Evolutionary conservation across 2,113 vertebrate species (phyloP).

Genomic region (Nansenia antarctica): DNA sequence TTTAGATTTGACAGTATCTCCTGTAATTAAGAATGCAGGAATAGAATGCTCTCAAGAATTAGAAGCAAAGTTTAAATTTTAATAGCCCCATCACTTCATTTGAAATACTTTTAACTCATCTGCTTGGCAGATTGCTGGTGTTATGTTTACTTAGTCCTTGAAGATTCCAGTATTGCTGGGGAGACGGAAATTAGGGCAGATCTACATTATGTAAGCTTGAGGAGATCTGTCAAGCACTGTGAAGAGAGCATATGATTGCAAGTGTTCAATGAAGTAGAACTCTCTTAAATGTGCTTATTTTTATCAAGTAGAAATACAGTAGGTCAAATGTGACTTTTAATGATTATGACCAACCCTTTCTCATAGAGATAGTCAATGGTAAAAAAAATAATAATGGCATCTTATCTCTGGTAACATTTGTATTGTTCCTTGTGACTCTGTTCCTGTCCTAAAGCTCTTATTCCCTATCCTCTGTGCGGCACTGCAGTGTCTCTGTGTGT

Average conservation of each 20-base stretch:
- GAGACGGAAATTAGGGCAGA: constrained; percentile 73
- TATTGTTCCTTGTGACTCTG: constrained; percentile 43
- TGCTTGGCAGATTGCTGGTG: constrained; percentile 53
- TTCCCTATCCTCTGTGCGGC: neutral
- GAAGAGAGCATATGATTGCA: constrained; percentile 66
- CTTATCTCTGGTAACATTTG: constrained; percentile 45
- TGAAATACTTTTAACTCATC: constrained; percentile 51
- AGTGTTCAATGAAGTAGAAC: constrained; percentile 63
- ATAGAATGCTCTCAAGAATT: neutral
- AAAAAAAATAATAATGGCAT: constrained; percentile 4
- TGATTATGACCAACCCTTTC: too few relatives aligned
- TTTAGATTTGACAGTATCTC: neutral
- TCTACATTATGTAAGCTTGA: constrained; percentile 77
- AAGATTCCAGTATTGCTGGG: constrained; percentile 48
- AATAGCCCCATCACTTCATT: constrained; percentile 19
- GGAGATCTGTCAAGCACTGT: constrained; percentile 67
- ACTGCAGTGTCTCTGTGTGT: neutral
- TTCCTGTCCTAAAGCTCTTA: constrained; percentile 3
- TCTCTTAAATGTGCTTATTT: constrained; percentile 52
- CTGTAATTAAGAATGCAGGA: constrained; percentile 3
- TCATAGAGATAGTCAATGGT: neutral
- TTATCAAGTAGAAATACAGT: constrained; percentile 21
- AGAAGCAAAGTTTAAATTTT: constrained; percentile 26
- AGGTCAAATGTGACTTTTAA: constrained; percentile 22
- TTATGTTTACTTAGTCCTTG: constrained; percentile 48